Evolutionary conservation across 2,888 invertebrate genomes (phyloP), one percentile per base, ranked within the genome.

Genomic region (Geophilus truncorum): DNA sequence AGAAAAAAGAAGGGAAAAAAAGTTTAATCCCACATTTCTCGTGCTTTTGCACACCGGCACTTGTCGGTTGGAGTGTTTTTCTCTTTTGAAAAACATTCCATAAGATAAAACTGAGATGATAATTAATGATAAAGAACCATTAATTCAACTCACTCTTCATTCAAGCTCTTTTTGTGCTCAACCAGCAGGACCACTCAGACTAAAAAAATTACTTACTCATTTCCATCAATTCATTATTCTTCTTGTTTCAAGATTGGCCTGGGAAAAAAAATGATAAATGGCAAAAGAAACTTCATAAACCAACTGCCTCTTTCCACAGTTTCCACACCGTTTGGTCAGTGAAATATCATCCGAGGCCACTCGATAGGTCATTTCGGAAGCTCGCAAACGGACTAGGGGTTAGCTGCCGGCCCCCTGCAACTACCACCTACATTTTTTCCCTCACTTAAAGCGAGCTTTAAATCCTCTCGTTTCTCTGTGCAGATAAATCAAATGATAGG

Each of bases 211-310:
- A 62, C 62, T 25, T 62, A 25, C 62, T 62, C 62, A 25, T 62
- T 62, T 62, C 62, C 62, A 62, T 62, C 62, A 62, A 62, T 62
- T 62, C 62, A 62, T 62, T 62, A 62, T 62, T 62, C 62, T 62
- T 62, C 25, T 62, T 10, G 62, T 62, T 62, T 25, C 62, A 62
- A 62, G 62, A 62, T 62, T 28, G 23, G 25, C 5, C 62, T 62
- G 23, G 45, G 12, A 45, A 45, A 62, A n/a, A 62, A 25, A 62
- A 62, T 23, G 23, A 62, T 23, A 62, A 62, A 62, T 23, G 7
- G 25, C 28, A 62, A 62, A 62, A 28, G 12, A 23, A 23, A 62
- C 25, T 62, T 62, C 62, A 62, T 62, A 62, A 62, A 62, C 25
- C 62, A 62, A 62, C 25, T 25, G 23, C 12, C 62, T 62, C 62